Evolutionary conservation across 2,113 vertebrate genomes (phyloP).

Genomic region (Poecilia latipinna): DNA sequence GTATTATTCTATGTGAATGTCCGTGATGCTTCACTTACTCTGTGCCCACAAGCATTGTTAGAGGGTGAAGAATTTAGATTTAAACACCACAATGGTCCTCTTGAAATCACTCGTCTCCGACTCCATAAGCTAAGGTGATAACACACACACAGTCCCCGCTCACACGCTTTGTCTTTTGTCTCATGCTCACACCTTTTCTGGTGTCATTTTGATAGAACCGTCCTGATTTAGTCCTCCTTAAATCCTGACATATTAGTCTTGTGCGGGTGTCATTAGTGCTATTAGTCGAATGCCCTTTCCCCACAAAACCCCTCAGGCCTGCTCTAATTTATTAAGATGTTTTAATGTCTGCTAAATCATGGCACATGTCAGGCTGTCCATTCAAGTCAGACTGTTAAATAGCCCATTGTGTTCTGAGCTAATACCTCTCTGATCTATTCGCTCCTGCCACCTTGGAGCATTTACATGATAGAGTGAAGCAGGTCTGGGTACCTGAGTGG

Average conservation of each 20-base stretch:
- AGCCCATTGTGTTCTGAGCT: constrained; percentile 51
- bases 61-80: constrained; percentile 16
- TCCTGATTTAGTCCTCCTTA: constrained; percentile 64
- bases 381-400: constrained; percentile 62
- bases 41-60: constrained; percentile 36
- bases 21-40: constrained; percentile 17
- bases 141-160: constrained; percentile 1
- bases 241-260: constrained; percentile 69
- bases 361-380: constrained; percentile 62
- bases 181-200: constrained; percentile 15
- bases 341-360: constrained; percentile 75
- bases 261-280: constrained; percentile 62
- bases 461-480: constrained; percentile 39
- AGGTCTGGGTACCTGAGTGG: constrained; percentile 66
- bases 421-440: constrained; percentile 53
- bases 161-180: neutral
- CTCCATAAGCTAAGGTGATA: constrained; percentile 25
- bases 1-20: constrained; percentile 37
- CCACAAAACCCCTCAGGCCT: constrained; percentile 58
- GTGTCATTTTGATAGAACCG: constrained; percentile 58
- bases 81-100: constrained; percentile 37
- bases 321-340: constrained; percentile 72
- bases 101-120: constrained; percentile 41
- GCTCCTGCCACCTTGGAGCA: constrained; percentile 33
- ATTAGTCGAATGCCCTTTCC: constrained; percentile 69